Evolutionary conservation across 1,140 invertebrate genomes (phyloP).

Genomic region (Gryllus bimaculatus): DNA sequence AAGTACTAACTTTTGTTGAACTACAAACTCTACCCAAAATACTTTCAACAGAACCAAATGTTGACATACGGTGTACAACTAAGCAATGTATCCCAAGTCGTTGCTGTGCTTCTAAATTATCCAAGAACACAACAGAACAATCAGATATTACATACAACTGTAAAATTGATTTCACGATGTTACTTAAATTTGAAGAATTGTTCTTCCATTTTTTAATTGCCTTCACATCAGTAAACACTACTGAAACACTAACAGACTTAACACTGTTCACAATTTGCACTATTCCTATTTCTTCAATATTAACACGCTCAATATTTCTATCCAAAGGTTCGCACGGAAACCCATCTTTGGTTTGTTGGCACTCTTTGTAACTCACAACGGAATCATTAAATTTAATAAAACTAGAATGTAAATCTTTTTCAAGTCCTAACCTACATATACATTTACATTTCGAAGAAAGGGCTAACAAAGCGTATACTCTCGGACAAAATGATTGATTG

Average conservation of each 20-base stretch:
- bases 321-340: background rate
- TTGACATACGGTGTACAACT: constrained; percentile 9
- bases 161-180: constrained; percentile 14
- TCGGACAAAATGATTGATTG: background rate
- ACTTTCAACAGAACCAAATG: background rate
- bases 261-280: background rate
- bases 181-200: background rate
- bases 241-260: constrained; percentile 7
- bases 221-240: constrained; percentile 14
- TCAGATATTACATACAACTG: constrained; percentile 9
- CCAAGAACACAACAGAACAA: constrained; percentile 7
- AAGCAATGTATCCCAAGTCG: constrained; percentile 16
- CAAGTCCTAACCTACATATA: background rate
- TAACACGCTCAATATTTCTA: background rate
- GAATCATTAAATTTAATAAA: background rate
- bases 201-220: constrained; percentile 8
- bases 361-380: background rate
- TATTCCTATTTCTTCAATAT: background rate
- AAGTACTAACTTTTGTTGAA: constrained; percentile 9
- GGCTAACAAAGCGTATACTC: background rate
- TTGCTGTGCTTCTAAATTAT: background rate
- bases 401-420: constrained; percentile 2
- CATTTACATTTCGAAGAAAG: background rate
- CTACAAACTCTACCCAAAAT: constrained; percentile 3
- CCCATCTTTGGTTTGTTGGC: background rate